Base-by-base conservation (phyloP, 2,888 invertebrate genomes). In the Augochlorella aurata region DNA sequence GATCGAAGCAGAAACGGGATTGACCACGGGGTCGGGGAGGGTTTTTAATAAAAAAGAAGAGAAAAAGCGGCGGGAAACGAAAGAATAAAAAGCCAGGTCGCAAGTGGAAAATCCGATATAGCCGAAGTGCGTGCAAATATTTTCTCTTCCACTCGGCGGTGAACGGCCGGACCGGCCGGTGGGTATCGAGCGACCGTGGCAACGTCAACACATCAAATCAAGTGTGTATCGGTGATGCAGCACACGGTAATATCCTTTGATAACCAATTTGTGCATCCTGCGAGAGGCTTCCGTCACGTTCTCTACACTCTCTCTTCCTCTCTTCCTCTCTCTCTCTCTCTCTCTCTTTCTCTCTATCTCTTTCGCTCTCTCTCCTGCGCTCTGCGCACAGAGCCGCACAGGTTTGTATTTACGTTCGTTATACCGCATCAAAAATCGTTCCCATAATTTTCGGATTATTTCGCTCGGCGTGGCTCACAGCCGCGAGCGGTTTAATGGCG, bases 101-200 rank as follows among this genome's bases (percentile, higher is more conserved):
- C 89, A 89, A 91, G 90, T 90, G 91, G 90, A 90, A 92, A 92
- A 92, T 91, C 91, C 91, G 90, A 91, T 90, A 90, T 88, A 89
- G 84, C 84, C 87, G 86, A 90, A 90, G 91, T 87, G 90, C 89
- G 89, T 86, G 90, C 90, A 91, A 92, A 92, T 92, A 91, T 92
- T 92, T 91, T 89, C 89, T 87, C 90, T 90, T 85, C 77, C 87
- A 87, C 89, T 90, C 88, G 87, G 76, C 84, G 77, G 73, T 24
- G 61, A 79, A 76, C 73, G 74, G 63, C 9, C 74, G 74, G 72
- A 87, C 77, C 82, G 38, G 38, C 3, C 38, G 38, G 38, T 63
- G 44, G 63, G 83, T 83, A 86, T 82, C 79, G 90, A 86, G 84
- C 87, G 85, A 79, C 81, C 81, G 75, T 74, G 75, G 76, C 84